Conservation (phyloP, 2,888 invertebrate genomes). For the Macrosiphum euphorbiae region DNA sequence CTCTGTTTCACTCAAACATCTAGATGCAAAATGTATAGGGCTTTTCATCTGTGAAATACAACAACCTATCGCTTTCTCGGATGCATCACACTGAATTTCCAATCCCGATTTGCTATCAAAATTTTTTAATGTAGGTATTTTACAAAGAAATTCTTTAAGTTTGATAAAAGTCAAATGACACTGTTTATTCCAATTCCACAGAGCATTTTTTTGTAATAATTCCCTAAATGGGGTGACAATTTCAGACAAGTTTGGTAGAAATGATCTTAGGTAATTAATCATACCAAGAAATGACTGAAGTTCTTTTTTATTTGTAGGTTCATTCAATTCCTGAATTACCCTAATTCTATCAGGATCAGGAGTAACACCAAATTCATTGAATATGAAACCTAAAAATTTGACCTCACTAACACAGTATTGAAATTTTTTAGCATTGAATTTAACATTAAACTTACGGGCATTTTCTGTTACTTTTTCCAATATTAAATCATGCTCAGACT, state of each 20-base stretch:
- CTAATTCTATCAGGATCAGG: not conserved
- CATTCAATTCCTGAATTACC: not conserved
- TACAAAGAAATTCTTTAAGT: not conserved
- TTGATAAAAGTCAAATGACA: not conserved
- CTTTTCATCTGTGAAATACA: not conserved
- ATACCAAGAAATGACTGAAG: not conserved
- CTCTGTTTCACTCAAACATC: not conserved
- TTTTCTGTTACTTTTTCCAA: too few relatives aligned
- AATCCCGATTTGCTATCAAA: not conserved
- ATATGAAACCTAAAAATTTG: not conserved
- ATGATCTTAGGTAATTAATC: constrained; percentile 7
- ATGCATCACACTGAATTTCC: not conserved
- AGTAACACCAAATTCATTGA: not conserved
- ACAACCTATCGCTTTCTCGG: not conserved
- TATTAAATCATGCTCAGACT: too few relatives aligned
- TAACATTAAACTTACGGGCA: too few relatives aligned
- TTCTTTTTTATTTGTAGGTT: not conserved
- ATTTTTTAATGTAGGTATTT: not conserved
- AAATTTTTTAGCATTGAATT: too few relatives aligned
- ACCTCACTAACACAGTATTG: too few relatives aligned
- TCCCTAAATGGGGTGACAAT: not conserved
- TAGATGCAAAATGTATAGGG: not conserved
- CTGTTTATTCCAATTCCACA: not conserved
- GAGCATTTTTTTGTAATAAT: not conserved
- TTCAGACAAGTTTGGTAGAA: not conserved